Percentiles rank a stretch among this genome's conserved stretches.
Conservation (phyloP, 2,888 invertebrate species). For the Andrena bicolor region DNA sequence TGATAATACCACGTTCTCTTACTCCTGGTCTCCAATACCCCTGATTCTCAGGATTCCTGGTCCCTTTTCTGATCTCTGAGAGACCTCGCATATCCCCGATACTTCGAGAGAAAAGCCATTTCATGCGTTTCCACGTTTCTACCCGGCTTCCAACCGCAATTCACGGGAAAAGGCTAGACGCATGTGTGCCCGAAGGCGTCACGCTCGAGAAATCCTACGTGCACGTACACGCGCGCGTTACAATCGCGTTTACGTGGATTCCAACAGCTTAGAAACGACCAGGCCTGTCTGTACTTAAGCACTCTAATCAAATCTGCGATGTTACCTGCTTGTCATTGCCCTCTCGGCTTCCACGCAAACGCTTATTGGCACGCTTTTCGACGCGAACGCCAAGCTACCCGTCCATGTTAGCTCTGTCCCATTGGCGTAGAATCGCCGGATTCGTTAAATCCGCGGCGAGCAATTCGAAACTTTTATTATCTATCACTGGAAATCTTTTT, state of each 20-base stretch:
- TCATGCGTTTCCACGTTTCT: slow-evolving; percentile 27
- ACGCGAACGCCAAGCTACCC: slow-evolving; percentile 22
- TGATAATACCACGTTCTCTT: too few species aligned
- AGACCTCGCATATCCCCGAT: neutral
- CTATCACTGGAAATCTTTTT: too few species aligned
- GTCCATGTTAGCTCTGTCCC: neutral
- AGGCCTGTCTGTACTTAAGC: slow-evolving; percentile 43
- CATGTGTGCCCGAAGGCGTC: slow-evolving; percentile 43
- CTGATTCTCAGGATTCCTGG: neutral
- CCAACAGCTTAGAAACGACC: slow-evolving; percentile 44
- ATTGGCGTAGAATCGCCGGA: slow-evolving; percentile 8
- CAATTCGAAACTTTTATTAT: too few species aligned
- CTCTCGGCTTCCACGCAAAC: slow-evolving; percentile 27
- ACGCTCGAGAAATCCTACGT: slow-evolving; percentile 60
- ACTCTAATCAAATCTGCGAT: slow-evolving; percentile 67
- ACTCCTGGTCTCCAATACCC: too few species aligned
- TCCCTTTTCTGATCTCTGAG: neutral
- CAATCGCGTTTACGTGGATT: slow-evolving; percentile 62
- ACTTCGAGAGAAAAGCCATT: slow-evolving; percentile 1
- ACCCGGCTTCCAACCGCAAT: neutral
- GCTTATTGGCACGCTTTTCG: slow-evolving; percentile 47
- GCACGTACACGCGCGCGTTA: slow-evolving; percentile 41
- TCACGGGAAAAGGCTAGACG: slow-evolving; percentile 25
- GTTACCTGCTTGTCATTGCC: slow-evolving; percentile 66
- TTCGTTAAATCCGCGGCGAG: too few species aligned